A percentile compares a stretch with the other conserved stretches of the same genome.
Evolutionary conservation across 2,888 invertebrate species (phyloP).

Genomic region (Cryptophagus acutangulus): DNA sequence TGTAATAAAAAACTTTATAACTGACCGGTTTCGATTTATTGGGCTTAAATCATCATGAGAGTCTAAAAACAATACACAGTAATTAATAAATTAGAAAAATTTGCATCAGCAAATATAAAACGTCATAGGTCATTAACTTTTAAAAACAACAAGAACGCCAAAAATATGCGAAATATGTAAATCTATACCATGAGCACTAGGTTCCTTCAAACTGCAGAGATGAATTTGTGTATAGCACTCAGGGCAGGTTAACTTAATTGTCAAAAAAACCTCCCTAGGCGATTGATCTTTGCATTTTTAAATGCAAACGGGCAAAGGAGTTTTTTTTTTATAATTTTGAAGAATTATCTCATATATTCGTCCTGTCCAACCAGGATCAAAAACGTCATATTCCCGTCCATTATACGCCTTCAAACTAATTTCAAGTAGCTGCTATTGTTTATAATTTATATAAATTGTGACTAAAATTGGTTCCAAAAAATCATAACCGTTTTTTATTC

Average conservation of each 20-base stretch:
- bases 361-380: neutral
- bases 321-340: neutral
- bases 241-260: neutral
- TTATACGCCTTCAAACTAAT: neutral
- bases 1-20: no score
- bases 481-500: neutral
- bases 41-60: no score
- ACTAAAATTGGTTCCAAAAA: neutral
- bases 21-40: no score
- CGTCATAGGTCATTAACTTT: no score
- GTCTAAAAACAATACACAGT: no score
- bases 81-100: no score
- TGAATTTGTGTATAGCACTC: neutral
- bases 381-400: neutral
- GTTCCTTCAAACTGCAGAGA: neutral
- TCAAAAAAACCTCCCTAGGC: conserved; percentile 1
- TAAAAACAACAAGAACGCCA: no score
- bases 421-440: neutral
- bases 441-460: neutral
- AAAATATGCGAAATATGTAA: neutral
- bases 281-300: neutral
- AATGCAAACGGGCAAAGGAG: conserved; percentile 2
- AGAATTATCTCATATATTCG: neutral
- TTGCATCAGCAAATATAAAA: no score
- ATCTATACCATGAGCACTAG: neutral